These are phyloP conservation scores for Phycodurus eques DNA, from an alignment of 2,113 vertebrate genomes.

Conservation along the genomic window DNA sequence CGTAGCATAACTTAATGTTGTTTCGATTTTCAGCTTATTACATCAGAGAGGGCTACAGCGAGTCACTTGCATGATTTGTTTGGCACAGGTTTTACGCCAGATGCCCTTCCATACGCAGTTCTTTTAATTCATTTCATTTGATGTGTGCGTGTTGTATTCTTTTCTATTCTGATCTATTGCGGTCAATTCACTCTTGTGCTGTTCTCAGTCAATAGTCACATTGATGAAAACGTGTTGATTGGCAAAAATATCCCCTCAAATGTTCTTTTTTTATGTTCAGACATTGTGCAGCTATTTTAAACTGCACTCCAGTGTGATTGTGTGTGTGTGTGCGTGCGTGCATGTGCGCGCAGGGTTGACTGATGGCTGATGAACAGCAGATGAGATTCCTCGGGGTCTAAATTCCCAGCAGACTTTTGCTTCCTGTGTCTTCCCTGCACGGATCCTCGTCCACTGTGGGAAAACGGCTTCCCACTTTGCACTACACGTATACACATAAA, in stretches of 20 bases:
- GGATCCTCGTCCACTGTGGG: constrained; percentile 67
- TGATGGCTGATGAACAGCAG: constrained; percentile 65
- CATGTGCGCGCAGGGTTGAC: constrained; percentile 29
- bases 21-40: too few species aligned
- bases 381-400: constrained; percentile 69
- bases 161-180: not conserved
- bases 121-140: too few species aligned
- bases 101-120: too few species aligned
- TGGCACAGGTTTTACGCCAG: too few species aligned
- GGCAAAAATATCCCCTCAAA: not conserved
- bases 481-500: constrained; percentile 16
- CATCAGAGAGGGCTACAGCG: too few species aligned
- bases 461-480: constrained; percentile 47
- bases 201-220: not conserved
- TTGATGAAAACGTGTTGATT: not conserved
- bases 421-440: constrained; percentile 65
- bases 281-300: constrained; percentile 45
- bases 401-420: constrained; percentile 63
- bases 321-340: constrained; percentile 29
- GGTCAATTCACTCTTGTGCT: not conserved
- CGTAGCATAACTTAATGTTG: too few species aligned
- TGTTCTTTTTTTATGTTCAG: constrained; percentile 12
- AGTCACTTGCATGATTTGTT: too few species aligned
- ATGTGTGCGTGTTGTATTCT: too few species aligned
- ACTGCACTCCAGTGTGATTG: not conserved